Evolutionary conservation across 2,797 vertebrate genomes (phyloP), one percentile per base, ranked within the genome.

Genomic region (Coracias cyanogaster): DNA sequence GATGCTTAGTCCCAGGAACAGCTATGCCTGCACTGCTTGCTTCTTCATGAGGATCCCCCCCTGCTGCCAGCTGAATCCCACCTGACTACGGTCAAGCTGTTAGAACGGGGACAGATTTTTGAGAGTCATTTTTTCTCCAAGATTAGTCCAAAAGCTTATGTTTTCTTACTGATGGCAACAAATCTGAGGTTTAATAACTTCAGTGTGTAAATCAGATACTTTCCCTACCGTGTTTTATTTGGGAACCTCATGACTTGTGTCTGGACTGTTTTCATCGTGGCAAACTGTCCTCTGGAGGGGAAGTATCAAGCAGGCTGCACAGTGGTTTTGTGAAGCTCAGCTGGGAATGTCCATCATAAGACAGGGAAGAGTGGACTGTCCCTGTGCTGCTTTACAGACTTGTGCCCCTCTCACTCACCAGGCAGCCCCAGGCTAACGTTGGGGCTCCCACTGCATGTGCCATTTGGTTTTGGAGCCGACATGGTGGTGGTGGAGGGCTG

Each of bases 131-230:
- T 82, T 66, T 90, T 55, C 64, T 57, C 39, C 24, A 46, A 35
- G 65, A 52, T 60, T 21, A 66, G 35, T 43, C 24, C 49, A 62
- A 71, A 33, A 95, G 54, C 62, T 89, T 43, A 7, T 14, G 37
- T 72, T 88, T 92, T 78, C 37, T 66, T 87, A 57, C 12, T 0
- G 4, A 9, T 29, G 37, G 64, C 73, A 88, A 35, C 25, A 91
- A 66, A 25, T 66, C 48, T 67, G 76, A 88, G 48, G 43, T 76
- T 81, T 69, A 43, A 9, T 37, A 82, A 74, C n/a, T 85, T 78
- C 29, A 9, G 33, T 49, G 35, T 45, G 26, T 73, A 65, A 74
- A 73, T 82, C 54, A 48, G 85, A 79, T 55, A 48, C 14, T 87
- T 92, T 9, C 58, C 15, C 52, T 67, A 3, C 35, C 0, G 1